Base-by-base conservation (phyloP, 2,797 vertebrate genomes). In the Schizopygopsis pylzovi region DNA sequence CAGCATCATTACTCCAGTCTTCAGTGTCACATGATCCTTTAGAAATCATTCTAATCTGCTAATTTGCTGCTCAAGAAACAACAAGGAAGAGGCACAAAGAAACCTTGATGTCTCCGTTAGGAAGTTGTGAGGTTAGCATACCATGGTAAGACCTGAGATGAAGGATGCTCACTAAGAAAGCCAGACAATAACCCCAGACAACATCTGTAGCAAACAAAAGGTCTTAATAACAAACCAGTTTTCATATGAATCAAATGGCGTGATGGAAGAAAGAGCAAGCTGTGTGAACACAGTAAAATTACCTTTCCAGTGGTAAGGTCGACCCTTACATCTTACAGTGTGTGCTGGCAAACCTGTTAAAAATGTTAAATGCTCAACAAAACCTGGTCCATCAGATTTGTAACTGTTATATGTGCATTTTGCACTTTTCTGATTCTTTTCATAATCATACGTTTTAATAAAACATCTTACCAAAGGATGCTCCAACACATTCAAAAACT, bases 301-400 rank as follows among this genome's bases (percentile, higher is more conserved):
- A 95, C 95, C 94, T 91, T 56, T 77, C 91, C 63, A 87, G 71
- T 89, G 45, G 88, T 91, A 95, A 7, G 93, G 94, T 47, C 63
- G 67, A 22, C 92, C 94, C 91, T 90, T 91, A 83, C 93, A 94
- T 73, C 18, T 65, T 25, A 12, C 87, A 4, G 92, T 94, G 13
- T 95, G 93, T 28, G 93, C 59, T 65, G 92, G 92, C 49, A 93
- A 39, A 11, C 80, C 93, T 95, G 89, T 73, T 39, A 22, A 79
- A 81, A n/a, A 84, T 16, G 18, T 13, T 3, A 33, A 71, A 22
- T 22, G 41, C 25, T 80, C 16, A 79, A 52, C 9, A 79, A 52
- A 65, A 65, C 41, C 1, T 80, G 2, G 22, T n/a, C 3, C 15
- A 16, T 73, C 15, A 33, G 2, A 76, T 52, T 54, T 33, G 25